These are phyloP conservation scores for Geophilus truncorum DNA, from an alignment of 2,888 invertebrate species.

Conservation along the genomic window DNA sequence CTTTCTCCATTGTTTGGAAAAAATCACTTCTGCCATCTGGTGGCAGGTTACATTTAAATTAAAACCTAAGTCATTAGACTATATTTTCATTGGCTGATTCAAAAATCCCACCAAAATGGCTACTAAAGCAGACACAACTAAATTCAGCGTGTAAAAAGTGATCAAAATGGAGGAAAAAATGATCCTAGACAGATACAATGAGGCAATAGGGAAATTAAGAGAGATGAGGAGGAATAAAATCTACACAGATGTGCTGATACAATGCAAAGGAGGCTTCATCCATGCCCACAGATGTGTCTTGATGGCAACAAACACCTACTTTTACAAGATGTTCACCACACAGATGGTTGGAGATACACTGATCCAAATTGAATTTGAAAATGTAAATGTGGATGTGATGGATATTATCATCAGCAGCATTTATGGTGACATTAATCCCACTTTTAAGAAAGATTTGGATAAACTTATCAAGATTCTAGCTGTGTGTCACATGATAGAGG, in stretches of 20 bases:
- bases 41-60: too few relatives aligned
- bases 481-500: background rate
- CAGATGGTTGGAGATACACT: background rate
- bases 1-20: too few relatives aligned
- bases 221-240: background rate
- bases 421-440: background rate
- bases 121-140: too few relatives aligned
- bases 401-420: background rate
- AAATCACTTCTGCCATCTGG: too few relatives aligned
- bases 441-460: background rate
- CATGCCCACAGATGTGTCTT: background rate
- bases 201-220: background rate
- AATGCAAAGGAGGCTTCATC: background rate
- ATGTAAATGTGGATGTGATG: background rate
- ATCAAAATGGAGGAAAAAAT: constrained; percentile 14
- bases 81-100: too few relatives aligned
- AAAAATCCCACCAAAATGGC: too few relatives aligned
- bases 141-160: too few relatives aligned
- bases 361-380: background rate
- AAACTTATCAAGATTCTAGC: background rate
- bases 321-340: background rate
- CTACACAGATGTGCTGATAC: background rate
- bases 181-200: background rate
- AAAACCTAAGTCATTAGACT: too few relatives aligned
- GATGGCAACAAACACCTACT: background rate